A percentile compares a stretch with the other conserved stretches of the same genome.
phyloP scores from a whole-genome alignment of 2,113 vertebrate species.

The Tragulus kanchil region DNA sequence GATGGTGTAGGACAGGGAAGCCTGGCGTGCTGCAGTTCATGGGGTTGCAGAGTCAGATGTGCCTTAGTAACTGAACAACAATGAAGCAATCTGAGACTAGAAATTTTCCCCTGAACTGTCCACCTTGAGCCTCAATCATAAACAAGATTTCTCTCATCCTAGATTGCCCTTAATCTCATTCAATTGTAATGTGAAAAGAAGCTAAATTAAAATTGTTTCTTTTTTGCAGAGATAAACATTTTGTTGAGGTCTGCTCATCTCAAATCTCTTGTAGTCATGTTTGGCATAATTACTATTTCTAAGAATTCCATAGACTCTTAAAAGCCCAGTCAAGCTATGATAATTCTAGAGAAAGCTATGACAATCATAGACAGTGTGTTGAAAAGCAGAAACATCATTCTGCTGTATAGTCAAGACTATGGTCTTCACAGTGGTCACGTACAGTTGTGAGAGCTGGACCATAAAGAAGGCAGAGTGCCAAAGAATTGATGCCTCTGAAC shows the following conservation, averaged over 20 bases:
- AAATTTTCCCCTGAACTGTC: not conserved
- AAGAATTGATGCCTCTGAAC: no score
- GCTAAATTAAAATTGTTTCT: not conserved
- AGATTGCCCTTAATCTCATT: not conserved
- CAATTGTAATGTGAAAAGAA: not conserved
- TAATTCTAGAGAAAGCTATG: no score
- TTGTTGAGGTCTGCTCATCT: not conserved
- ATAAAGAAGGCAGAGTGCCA: no score
- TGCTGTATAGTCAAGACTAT: no score
- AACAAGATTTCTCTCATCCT: not conserved
- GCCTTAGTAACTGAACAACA: not conserved
- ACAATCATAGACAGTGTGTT: no score
- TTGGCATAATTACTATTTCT: not conserved
- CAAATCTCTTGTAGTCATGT: not conserved
- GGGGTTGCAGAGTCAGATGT: not conserved
- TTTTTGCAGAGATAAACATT: not conserved
- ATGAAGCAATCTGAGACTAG: not conserved
- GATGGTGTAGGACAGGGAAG: not conserved
- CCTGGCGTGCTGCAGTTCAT: fast-evolving
- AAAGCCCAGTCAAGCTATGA: no score
- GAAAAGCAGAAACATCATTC: no score
- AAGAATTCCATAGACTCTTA: not conserved
- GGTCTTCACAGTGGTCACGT: no score
- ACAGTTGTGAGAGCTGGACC: no score
- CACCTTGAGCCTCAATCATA: not conserved